Percentiles rank a stretch among this genome's conserved stretches.
Evolutionary conservation across 2,113 vertebrate genomes (phyloP).

Genomic region (Neofelis nebulosa): DNA sequence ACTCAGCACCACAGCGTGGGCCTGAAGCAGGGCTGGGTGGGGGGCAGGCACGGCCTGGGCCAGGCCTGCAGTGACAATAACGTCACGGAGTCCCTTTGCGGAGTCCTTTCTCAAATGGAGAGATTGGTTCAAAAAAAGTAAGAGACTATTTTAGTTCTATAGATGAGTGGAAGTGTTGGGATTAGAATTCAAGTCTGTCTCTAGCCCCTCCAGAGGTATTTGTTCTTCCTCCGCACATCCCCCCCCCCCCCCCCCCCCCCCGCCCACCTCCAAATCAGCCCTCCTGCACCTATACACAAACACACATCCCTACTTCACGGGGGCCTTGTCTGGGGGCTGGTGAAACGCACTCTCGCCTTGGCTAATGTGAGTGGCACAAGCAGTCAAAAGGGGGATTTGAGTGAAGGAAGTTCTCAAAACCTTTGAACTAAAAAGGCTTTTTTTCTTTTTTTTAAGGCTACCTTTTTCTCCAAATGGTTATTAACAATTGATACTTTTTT

Average conservation of each 20-base stretch:
- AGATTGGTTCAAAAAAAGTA: neutral
- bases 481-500: neutral
- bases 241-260: fast-evolving
- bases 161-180: neutral
- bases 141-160: neutral
- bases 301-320: fast-evolving
- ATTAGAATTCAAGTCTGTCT: neutral
- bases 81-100: neutral
- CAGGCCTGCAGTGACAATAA: neutral
- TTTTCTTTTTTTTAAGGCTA: neutral
- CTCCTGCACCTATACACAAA: fast-evolving
- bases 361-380: neutral
- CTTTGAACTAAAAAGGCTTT: neutral
- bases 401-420: neutral
- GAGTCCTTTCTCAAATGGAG: neutral
- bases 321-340: neutral
- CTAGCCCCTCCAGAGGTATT: neutral
- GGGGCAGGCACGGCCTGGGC: neutral
- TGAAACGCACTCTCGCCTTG: neutral
- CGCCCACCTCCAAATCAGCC: fast-evolving
- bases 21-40: neutral
- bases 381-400: neutral
- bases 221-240: neutral
- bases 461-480: neutral
- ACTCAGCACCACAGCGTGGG: neutral